phyloP scores from a whole-genome alignment of 2,888 invertebrate genomes.

The Eristalis pertinax region DNA sequence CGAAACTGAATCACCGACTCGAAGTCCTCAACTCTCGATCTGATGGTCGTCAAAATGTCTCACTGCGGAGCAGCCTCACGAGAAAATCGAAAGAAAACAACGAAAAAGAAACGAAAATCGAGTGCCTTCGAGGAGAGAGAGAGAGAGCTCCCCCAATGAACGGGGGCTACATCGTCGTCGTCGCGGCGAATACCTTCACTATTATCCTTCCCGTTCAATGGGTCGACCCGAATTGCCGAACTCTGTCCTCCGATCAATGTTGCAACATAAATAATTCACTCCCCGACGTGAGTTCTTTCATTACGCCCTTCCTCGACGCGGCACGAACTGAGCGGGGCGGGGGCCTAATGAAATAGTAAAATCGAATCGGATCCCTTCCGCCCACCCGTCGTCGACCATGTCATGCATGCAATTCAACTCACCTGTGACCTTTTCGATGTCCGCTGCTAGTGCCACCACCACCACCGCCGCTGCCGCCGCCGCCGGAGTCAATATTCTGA shows the following conservation, averaged over 20 bases:
- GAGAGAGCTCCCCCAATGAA: neutral
- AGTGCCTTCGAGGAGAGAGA: neutral
- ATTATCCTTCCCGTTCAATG: neutral
- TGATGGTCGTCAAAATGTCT: conserved; percentile 33
- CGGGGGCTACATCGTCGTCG: too few relatives aligned
- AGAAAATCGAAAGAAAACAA: neutral
- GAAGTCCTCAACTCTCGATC: conserved; percentile 28
- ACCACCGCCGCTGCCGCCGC: conserved; percentile 62
- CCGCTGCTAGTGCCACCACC: conserved; percentile 79
- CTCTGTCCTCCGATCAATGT: conserved; percentile 43
- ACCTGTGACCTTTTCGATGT: conserved; percentile 87
- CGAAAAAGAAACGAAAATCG: neutral
- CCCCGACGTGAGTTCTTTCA: neutral
- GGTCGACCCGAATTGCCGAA: neutral
- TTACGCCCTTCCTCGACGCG: neutral
- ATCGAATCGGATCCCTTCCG: conserved; percentile 74
- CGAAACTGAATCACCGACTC: neutral
- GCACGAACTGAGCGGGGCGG: neutral
- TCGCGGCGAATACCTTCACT: neutral
- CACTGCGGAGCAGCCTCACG: neutral
- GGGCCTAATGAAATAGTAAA: conserved; percentile 74
- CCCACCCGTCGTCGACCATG: conserved; percentile 81
- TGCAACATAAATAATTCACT: conserved; percentile 63
- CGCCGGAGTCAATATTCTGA: conserved; percentile 74
- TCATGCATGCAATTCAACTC: conserved; percentile 82